Conservation (phyloP, 2,888 invertebrate genomes). For the Chaitophorus viminalis region DNA sequence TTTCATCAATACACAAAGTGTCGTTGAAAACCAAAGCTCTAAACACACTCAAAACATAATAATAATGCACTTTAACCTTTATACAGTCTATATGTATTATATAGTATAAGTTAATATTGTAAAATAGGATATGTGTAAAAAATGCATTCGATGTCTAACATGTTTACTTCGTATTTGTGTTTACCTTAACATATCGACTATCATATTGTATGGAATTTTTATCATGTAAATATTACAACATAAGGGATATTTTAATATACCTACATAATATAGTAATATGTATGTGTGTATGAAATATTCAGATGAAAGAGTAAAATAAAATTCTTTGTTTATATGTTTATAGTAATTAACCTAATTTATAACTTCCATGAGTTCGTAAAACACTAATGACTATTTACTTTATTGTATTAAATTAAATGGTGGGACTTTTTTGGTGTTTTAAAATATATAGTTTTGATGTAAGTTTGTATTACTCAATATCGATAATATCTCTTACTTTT, state of each 20-base stretch:
- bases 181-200: background rate
- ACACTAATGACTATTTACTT: no score
- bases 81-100: no score
- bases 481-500: no score
- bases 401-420: no score
- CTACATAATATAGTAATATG: background rate
- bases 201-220: background rate
- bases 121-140: background rate
- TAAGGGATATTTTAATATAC: background rate
- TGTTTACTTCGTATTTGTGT: constrained; percentile 40
- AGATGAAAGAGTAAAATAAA: background rate
- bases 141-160: background rate
- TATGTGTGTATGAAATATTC: background rate
- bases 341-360: background rate
- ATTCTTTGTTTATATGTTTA: background rate
- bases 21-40: background rate
- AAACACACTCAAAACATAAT: background rate
- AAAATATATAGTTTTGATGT: no score
- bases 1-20: no score
- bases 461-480: no score
- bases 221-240: constrained; percentile 8
- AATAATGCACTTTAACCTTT: background rate
- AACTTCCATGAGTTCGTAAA: background rate
- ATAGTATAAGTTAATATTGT: background rate
- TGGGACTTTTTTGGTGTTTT: no score